Base-by-base conservation (phyloP, 2,797 vertebrate genomes). In the Streptopelia turtur region DNA sequence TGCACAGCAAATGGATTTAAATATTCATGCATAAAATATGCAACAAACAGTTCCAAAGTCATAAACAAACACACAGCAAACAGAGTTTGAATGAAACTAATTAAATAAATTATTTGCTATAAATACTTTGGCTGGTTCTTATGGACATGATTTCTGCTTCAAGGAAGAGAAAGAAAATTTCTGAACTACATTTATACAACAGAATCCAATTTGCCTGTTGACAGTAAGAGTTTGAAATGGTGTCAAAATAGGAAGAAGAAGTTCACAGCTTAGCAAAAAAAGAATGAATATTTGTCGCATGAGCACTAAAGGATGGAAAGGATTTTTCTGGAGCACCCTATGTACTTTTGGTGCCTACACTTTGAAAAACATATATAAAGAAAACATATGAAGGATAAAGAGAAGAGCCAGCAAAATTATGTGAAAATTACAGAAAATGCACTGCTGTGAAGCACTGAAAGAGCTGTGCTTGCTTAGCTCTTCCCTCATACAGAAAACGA, bases 21-120 rank as follows among this genome's bases (percentile, higher is more conserved):
- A 93, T 78, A 78, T 81, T 89, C 41, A 75, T 88, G 47, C 16
- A 49, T 78, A 83, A 94, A 95, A 63, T 69, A 86, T 88, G 69
- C 55, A 91, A 43, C 37, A 94, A 78, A 72, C 47, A 72, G 43
- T 57, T 96, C 52, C 52, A 88, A 83, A 87, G 56, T 31, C 94
- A 72, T 74, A 91, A 89, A 76, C 28, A 88, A 86, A 75, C 61
- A 41, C 59, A 79, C 31, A 87, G 45, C 35, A 85, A 88, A 71
- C 35, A 77, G 28, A 74, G 35, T 59, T 61, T 37, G 27, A 92
- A 92, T 69, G 9, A 91, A 94, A 47, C 18, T 33, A 83, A 87
- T 49, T 24, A 76, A 78, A 94, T 83, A 64, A 57, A 86, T 71
- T 68, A 57, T 89, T 87, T 88, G 69, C 35, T 87, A 74, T 60